Evolutionary conservation across 2,797 vertebrate species (phyloP), one percentile per base, ranked within the genome.

Genomic region (Emys orbicularis): DNA sequence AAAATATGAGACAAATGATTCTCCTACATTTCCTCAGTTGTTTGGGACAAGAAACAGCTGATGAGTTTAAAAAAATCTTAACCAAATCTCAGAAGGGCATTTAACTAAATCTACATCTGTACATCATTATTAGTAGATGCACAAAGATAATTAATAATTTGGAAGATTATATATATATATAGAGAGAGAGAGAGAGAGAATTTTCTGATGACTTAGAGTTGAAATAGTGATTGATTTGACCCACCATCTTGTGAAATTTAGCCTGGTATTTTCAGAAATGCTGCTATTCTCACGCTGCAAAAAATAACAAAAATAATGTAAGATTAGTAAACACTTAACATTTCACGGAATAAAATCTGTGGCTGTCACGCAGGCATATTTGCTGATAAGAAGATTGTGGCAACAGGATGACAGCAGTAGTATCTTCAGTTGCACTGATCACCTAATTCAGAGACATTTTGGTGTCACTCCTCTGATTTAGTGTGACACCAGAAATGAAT

Each of bases 221-320:
- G 82, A 87, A 90, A 61, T 61, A 57, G 93, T 68, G 72, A 72
- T 87, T 50, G 85, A 87, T 88, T 83, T 96, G 91, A 92, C 65
- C 34, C 87, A 90, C 92, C 47, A 54, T 57, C 93, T 94, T 44
- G 44, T 91, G 94, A 90, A 49, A 23, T 93, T 89, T 95, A 88
- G 72, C 87, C 79, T 47, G 81, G 76, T 82, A 90, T 87, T 87
- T 94, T 79, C 93, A 90, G 86, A 77, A 92, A n/a, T 61, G 41
- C 89, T 95, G 94, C 82, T 92, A 94, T 92, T 96, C 0, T 0
- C 56, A 92, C 53, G 37, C 88, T 89, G 76, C 31, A 84, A 80
- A 90, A 94, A 49, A 9, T 50, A 57, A 12, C 8, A 23, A 37
- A 52, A n/a, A 44, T 61, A 80, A 49, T 2, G 2, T 0, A 47